Evolutionary conservation across 1,140 invertebrate species (phyloP).

Genomic region (Akabosia matsudoensis): DNA sequence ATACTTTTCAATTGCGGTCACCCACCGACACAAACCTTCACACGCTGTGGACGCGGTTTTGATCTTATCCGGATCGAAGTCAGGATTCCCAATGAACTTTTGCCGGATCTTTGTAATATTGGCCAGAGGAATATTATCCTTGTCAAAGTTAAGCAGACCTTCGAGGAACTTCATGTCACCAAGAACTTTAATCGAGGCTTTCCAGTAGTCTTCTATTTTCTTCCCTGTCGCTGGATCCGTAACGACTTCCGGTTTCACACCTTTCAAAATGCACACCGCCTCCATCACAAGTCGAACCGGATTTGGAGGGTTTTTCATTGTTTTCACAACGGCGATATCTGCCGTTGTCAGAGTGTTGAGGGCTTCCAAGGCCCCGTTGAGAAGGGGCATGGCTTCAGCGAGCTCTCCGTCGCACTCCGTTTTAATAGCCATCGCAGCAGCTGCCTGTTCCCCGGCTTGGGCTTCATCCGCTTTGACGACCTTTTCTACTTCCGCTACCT

Average conservation of each 20-base stretch:
- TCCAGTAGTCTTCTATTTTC: conserved; percentile 89
- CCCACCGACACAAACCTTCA: conserved; percentile 80
- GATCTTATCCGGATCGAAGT: conserved; percentile 90
- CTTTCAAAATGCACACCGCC: conserved; percentile 88
- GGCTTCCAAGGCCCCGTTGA: conserved; percentile 83
- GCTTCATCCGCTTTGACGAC: conserved; percentile 65
- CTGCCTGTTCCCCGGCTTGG: conserved; percentile 71
- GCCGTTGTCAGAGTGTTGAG: conserved; percentile 84
- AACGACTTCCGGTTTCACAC: conserved; percentile 77
- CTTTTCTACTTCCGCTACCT: conserved; percentile 67
- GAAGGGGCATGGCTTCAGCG: conserved; percentile 86
- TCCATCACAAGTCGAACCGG: conserved; percentile 94
- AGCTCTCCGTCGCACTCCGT: conserved; percentile 92
- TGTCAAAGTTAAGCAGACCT: conserved; percentile 79
- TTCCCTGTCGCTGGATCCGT: conserved; percentile 72
- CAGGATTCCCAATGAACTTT: conserved; percentile 73
- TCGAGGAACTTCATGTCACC: conserved; percentile 89
- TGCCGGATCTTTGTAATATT: conserved; percentile 80
- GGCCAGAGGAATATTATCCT: conserved; percentile 79
- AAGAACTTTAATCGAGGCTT: conserved; percentile 80
- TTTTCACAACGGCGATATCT: conserved; percentile 92
- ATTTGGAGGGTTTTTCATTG: conserved; percentile 95
- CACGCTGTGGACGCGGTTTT: conserved; percentile 61
- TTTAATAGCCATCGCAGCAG: conserved; percentile 80
- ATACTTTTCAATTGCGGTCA: conserved; percentile 87